A percentile compares a stretch with the other conserved stretches of the same genome.
Evolutionary conservation across 2,797 vertebrate genomes (phyloP).

Genomic region (Meriones psammophilus): DNA sequence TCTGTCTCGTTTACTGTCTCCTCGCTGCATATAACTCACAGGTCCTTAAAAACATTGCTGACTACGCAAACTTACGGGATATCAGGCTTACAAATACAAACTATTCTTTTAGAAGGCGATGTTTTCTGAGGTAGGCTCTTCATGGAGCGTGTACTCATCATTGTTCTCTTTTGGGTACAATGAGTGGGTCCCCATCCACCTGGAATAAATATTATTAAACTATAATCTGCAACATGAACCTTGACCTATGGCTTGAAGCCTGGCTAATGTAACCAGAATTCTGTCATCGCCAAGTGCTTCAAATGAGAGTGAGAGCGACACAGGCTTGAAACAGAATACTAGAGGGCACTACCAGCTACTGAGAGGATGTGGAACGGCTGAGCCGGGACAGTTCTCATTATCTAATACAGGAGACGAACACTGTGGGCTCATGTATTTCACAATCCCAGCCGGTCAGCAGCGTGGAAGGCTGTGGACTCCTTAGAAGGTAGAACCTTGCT

Average conservation of each 20-base stretch:
- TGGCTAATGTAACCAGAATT: background rate
- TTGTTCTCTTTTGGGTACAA: background rate
- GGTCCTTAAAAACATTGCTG: background rate
- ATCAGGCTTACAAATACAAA: background rate
- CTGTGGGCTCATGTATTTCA: background rate
- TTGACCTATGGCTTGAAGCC: background rate
- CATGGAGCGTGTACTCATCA: background rate
- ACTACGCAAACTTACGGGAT: background rate
- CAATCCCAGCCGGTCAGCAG: background rate
- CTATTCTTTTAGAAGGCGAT: background rate
- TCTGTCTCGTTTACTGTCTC: background rate
- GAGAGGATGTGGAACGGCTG: background rate
- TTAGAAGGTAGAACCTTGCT: background rate
- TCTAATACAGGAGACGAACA: background rate
- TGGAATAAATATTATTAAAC: background rate
- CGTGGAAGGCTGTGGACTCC: background rate
- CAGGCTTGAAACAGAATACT: background rate
- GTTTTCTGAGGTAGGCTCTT: background rate
- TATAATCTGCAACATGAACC: background rate
- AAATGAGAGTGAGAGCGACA: background rate
- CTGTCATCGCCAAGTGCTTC: conserved; percentile 22
- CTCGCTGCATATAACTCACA: background rate
- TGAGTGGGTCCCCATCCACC: background rate
- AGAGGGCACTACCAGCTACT: background rate
- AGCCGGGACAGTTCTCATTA: background rate